Evolutionary conservation across 2,797 vertebrate genomes (phyloP).

Genomic region (Erethizon dorsatum): DNA sequence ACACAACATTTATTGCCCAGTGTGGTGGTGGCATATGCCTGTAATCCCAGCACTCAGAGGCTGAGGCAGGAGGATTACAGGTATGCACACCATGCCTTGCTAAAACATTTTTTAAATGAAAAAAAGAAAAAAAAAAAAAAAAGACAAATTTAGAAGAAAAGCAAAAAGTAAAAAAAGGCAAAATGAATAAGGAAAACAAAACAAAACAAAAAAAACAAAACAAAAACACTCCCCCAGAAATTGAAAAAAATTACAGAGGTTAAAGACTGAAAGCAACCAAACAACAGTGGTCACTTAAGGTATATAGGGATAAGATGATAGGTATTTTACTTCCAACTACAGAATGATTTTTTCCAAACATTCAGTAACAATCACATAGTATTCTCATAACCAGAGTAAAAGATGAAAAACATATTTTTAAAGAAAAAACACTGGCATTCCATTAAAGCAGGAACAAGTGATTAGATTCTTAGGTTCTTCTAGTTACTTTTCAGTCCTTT

Average conservation of each 20-base stretch:
- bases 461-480: not conserved
- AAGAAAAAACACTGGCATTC: not conserved
- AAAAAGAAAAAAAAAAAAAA: no score
- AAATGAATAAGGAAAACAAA: no score
- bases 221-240: no score
- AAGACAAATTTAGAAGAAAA: no score
- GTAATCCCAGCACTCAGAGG: no score
- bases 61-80: no score
- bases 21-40: no score
- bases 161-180: no score
- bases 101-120: no score
- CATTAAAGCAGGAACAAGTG: conserved; percentile 35
- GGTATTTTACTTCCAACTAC: not conserved
- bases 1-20: no score
- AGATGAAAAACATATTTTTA: not conserved
- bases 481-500: not conserved
- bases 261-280: not conserved
- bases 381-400: not conserved
- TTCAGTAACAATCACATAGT: not conserved
- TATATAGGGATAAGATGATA: not conserved
- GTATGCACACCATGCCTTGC: no score
- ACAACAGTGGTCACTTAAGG: not conserved
- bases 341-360: not conserved
- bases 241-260: not conserved
- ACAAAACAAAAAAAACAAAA: no score